Conservation (phyloP, 2,797 vertebrate genomes). For the Lagorchestes hirsutus region DNA sequence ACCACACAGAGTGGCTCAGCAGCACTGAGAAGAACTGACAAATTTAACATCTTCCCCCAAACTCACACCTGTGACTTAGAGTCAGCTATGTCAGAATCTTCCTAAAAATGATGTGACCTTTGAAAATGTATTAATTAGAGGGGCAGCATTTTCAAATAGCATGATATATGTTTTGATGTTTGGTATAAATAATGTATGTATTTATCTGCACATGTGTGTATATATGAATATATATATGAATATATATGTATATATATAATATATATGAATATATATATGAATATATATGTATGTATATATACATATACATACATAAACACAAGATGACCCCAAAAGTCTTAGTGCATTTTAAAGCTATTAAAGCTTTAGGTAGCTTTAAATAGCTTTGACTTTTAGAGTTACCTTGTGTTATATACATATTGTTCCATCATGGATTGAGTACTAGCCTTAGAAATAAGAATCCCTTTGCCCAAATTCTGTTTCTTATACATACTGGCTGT, state of each 20-base stretch:
- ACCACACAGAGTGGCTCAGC: background rate
- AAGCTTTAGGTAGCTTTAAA: background rate
- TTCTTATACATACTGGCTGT: background rate
- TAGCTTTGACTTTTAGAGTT: background rate
- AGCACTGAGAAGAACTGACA: background rate
- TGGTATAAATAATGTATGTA: background rate
- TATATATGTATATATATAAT: background rate
- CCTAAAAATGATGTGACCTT: background rate
- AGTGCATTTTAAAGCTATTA: background rate
- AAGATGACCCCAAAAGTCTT: background rate
- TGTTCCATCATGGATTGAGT: background rate
- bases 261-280: background rate
- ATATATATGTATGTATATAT: background rate
- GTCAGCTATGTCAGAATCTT: background rate
- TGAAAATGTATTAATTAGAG: background rate
- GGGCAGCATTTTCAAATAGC: background rate
- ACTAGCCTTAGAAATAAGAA: background rate
- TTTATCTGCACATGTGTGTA: background rate
- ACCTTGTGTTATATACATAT: background rate
- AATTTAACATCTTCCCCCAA: background rate
- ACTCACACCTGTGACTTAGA: background rate
- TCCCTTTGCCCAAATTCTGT: background rate
- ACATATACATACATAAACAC: background rate
- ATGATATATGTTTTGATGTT: background rate
- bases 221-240: background rate